Base-by-base conservation (phyloP, 2,888 invertebrate genomes). In the Heliconius ethilla region DNA sequence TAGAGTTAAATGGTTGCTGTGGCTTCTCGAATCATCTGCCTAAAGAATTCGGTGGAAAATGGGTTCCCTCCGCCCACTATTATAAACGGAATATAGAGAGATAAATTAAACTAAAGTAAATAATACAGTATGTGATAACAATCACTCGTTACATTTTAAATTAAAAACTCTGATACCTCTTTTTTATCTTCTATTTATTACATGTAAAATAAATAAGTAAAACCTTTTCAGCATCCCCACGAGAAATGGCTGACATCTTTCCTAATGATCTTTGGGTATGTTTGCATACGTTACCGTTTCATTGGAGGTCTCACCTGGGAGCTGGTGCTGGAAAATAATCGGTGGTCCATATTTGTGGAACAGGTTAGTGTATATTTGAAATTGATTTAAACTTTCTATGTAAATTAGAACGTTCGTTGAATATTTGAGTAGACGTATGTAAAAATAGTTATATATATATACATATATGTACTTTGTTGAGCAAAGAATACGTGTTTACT, bases 231-330 rank as follows among this genome's bases (percentile, higher is more conserved):
- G 93, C 82, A 82, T 18, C 67, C 77, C 6, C 0, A 33, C 4
- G 89, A 91, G 77, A 92, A 91, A 83, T 90, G 91, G 89, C 77
- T 93, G 67, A 91, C 94, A 0, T 87, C 90, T 0, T 27, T 76
- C 1, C 77, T 93, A 33, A 92, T 91, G 91, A 80, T 94, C 1
- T 7, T 86, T 2, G 94, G 94, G 10, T 93, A 84, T 77, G 87
- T 92, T 5, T 85, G 89, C 75, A 84, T 89, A 45, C 88, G 90
- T 4, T 93, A 90, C 80, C 88, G 87, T 7, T 92, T 93, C 76
- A 89, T 93, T 37, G 94, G 94, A 6, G 82, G 84, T n/a, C 81
- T 94, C 25, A 84, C 91, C 0, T 93, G 93, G 92, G 92, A 93
- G 77, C 77, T 91, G 25, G 88, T 90, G 0, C 81, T 91, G 7